These are phyloP conservation scores for Abrostola triplasia DNA, from an alignment of 2,888 invertebrate genomes.

Conservation along the genomic window DNA sequence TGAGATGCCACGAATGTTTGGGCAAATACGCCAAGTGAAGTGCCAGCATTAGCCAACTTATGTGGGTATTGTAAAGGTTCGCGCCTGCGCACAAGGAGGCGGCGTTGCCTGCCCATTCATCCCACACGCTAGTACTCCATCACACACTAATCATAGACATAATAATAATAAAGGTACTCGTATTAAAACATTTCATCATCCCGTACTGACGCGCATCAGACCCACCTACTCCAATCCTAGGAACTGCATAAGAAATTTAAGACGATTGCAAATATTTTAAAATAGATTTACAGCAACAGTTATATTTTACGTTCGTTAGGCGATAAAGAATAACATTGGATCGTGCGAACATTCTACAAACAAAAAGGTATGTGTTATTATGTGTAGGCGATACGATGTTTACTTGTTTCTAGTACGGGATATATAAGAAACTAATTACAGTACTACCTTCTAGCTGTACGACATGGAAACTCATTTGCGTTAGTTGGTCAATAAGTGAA, in stretches of 20 bases:
- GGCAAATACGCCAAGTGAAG: no score
- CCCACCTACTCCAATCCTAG: constrained; percentile 35
- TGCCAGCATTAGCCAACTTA: constrained; percentile 42
- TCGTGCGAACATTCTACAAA: not conserved
- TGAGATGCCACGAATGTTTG: no score
- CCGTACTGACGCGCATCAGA: constrained; percentile 19
- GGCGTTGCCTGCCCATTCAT: constrained; percentile 46
- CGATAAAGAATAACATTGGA: not conserved
- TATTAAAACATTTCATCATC: constrained; percentile 45
- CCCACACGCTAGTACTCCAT: constrained; percentile 44
- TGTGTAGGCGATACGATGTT: not conserved
- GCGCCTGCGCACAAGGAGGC: constrained; percentile 51
- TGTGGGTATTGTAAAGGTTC: constrained; percentile 57
- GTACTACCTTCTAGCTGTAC: no score
- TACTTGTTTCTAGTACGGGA: not conserved
- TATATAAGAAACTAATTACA: no score
- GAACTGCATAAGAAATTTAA: constrained; percentile 32
- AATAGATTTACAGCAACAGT: not conserved
- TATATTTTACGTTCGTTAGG: not conserved
- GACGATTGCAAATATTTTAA: constrained; percentile 7
- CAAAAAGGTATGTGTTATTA: not conserved
- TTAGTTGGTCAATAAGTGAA: no score
- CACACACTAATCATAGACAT: constrained; percentile 41
- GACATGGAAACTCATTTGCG: no score
- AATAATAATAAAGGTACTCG: constrained; percentile 42